phyloP scores from a whole-genome alignment of 2,888 invertebrate species.

The Oxytorus armatus region DNA sequence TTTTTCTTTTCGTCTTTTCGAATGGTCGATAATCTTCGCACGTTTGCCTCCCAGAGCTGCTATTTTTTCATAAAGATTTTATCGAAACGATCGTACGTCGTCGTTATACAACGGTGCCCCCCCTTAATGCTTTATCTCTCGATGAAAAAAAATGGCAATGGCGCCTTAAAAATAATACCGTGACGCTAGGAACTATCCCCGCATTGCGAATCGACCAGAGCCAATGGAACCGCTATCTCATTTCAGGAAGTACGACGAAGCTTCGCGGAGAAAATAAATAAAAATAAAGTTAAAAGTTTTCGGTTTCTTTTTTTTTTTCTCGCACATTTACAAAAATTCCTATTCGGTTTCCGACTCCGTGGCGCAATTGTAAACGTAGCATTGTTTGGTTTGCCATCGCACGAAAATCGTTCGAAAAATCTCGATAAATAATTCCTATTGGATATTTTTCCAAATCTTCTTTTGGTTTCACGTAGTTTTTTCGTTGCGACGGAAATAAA shows the following conservation, averaged over 20 bases:
- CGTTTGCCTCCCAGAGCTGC: constrained; percentile 1
- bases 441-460: not conserved
- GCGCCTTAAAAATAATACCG: constrained; percentile 83
- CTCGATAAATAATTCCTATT: constrained; percentile 36
- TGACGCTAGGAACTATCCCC: constrained; percentile 83
- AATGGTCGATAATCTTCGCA: constrained; percentile 21
- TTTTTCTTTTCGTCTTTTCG: not conserved
- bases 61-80: constrained; percentile 11
- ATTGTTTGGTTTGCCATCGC: no score
- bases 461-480: constrained; percentile 8
- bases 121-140: constrained; percentile 12
- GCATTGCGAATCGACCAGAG: constrained; percentile 73
- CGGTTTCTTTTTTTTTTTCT: constrained; percentile 4
- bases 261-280: constrained; percentile 17
- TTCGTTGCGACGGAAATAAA: no score
- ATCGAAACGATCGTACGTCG: constrained; percentile 53
- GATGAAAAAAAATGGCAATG: constrained; percentile 76
- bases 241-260: constrained; percentile 41
- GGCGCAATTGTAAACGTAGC: no score
- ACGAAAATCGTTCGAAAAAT: not conserved
- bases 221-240: constrained; percentile 39
- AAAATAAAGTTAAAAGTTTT: constrained; percentile 3
- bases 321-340: no score
- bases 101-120: constrained; percentile 30
- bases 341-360: no score